Evolutionary conservation across 1,140 invertebrate genomes (phyloP), one percentile per base, ranked within the genome.

Genomic region (Laupala kohalensis): DNA sequence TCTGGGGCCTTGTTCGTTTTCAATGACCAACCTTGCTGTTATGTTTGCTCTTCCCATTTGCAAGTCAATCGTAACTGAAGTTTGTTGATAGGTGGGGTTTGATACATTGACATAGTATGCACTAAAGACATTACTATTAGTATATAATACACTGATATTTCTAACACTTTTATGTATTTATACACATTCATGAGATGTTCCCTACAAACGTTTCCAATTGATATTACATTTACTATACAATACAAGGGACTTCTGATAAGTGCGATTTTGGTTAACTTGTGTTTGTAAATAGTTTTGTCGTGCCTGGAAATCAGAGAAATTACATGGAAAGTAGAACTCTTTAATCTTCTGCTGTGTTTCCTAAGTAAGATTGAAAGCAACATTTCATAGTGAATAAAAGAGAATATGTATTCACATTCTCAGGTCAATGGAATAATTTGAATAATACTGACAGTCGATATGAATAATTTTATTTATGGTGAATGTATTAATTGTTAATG

Each of bases 101-200:
- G 37, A 53, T 53, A 53, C 37, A 53, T 53, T 53, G 37, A 53
- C 9, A 9, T 53, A 53, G 37, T 53, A 53, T 53, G 37, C 37
- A 53, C 37, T 53, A 19, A 53, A 53, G 9, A 19, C 19, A 53
- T 53, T 19, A 53, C 4, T 53, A 19, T 53, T 53, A 53, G 19
- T 53, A 53, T 53, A 66, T 9, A 66, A 25, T 6, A 66, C 23
- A n/a, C 64, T 13, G 64, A 66, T 66, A 27, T 25, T 27, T 66
- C 64, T 24, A 25, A 27, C 64, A 66, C 23, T 66, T 66, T 66
- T 66, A 66, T 25, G 26, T 66, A 66, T 66, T 66, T 66, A 23
- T 66, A 66, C 26, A 66, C 9, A 13, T 66, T 66, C 26, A 24
- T n/a, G 23, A 27, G 37, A 53, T 53, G 37, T 53, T 66, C 64